Evolutionary conservation across 2,113 vertebrate genomes (phyloP), one percentile per base, ranked within the genome.

Genomic region (Tamias sibiricus): DNA sequence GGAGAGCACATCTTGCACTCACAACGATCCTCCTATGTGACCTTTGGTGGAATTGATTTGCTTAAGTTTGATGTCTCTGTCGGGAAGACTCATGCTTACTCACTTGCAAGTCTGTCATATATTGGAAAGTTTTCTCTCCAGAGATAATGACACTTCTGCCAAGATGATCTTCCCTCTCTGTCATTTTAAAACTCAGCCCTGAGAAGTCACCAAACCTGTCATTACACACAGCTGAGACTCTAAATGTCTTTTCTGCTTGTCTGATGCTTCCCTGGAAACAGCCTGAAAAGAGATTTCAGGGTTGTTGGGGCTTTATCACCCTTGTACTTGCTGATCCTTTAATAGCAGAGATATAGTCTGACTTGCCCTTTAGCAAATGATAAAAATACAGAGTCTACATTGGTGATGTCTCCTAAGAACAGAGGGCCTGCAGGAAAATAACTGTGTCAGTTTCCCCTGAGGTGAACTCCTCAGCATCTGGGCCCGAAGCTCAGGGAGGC

Each of bases 171-270:
- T 86, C 69, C 54, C 24, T 52, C 72, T 52, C n/a, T 42, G 79
- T 93, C 83, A 76, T 87, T 93, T 94, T 96, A 79, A 89, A 96
- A 96, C 79, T 95, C 80, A 95, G 30, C 57, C 66, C 44, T 28
- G 75, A 94, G 91, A 95, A 96, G 66, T 24, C 87, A 95, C 32
- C 74, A 77, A 96, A 87, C 72, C 72, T 95, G 86, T 96, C 94
- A 96, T 96, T 94, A 77, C 28, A 24, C 20, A 81, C 2, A 64
- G 83, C 40, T 0, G 0, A 83, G 54, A 94, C 22, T 86, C 86
- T 44, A 93, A 86, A 91, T 77, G 88, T 76, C 88, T 93, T 14
- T 92, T 66, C 19, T 30, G 69, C 72, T 90, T 54, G 47, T 91
- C 86, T 74, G 77, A 75, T 28, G 52, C 47, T 79, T 96, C 91